These are phyloP conservation scores for Bradypus variegatus DNA, from an alignment of 2,797 vertebrate species.

Conservation along the genomic window DNA sequence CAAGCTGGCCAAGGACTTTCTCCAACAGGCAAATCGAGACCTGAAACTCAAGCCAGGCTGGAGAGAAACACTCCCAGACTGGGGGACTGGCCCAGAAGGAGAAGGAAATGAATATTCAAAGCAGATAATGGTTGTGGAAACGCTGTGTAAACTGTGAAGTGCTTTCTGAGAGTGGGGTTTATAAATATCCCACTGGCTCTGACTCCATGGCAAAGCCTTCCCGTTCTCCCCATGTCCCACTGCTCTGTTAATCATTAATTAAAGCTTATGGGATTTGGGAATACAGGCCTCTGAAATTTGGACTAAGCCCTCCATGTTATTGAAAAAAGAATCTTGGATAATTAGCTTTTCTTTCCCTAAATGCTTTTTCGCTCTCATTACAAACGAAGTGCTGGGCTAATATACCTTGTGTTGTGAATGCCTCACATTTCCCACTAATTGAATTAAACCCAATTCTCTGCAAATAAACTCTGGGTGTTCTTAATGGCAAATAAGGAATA, in stretches of 20 bases:
- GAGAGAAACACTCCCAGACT: background rate
- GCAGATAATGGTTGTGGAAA: background rate
- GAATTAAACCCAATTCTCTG: constrained; percentile 75
- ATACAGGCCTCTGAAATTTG: constrained; percentile 67
- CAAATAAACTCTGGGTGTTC: constrained; percentile 76
- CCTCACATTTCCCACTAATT: constrained; percentile 77
- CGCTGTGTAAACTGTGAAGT: constrained; percentile 37
- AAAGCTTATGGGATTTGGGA: constrained; percentile 69
- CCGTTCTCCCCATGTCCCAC: constrained; percentile 40
- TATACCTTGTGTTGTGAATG: constrained; percentile 76
- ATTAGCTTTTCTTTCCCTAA: constrained; percentile 74
- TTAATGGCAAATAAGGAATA: constrained; percentile 74
- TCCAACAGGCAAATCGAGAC: background rate
- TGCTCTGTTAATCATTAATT: constrained; percentile 62
- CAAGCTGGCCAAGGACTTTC: background rate
- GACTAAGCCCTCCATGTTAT: constrained; percentile 69
- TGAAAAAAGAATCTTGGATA: constrained; percentile 62
- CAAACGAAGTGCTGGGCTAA: constrained; percentile 73
- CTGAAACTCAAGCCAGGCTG: background rate
- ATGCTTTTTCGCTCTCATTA: constrained; percentile 76
- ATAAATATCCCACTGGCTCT: background rate
- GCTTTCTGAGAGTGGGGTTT: background rate
- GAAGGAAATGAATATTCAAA: constrained; percentile 41
- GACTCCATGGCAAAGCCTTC: constrained; percentile 36
- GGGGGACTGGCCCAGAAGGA: background rate